Conservation (phyloP, 2,797 vertebrate genomes). For the Hypotaenidia okinawae region DNA sequence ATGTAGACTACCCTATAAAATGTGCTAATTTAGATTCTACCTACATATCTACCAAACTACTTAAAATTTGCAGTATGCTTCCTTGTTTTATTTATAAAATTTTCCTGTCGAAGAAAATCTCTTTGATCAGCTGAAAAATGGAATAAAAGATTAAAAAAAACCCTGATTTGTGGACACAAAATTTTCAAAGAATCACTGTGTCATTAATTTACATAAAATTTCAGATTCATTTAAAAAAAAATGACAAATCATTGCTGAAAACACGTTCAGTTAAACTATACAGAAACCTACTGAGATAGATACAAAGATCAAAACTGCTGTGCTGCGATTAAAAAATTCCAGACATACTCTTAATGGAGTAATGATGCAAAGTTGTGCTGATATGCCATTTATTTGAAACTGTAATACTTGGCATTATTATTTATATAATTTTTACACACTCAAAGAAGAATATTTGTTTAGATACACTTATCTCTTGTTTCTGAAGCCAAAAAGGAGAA, state of each 20-base stretch:
- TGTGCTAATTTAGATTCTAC: conserved; percentile 59
- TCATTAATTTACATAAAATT: conserved; percentile 74
- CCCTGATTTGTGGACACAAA: conserved; percentile 49
- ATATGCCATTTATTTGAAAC: conserved; percentile 43
- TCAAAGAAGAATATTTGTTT: conserved; percentile 21
- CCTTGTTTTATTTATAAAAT: conserved; percentile 68
- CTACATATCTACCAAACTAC: conserved; percentile 50
- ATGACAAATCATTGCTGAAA: conserved; percentile 73
- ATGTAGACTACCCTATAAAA: conserved; percentile 47
- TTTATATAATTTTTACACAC: neutral
- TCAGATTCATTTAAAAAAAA: conserved; percentile 73
- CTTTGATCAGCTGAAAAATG: conserved; percentile 73
- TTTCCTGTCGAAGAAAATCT: conserved; percentile 57
- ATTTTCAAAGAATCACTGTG: conserved; percentile 73
- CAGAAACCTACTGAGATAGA: conserved; percentile 37
- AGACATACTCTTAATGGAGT: conserved; percentile 59
- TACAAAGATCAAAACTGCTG: conserved; percentile 61
- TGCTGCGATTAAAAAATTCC: conserved; percentile 44
- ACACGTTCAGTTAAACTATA: conserved; percentile 43
- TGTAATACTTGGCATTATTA: conserved; percentile 36
- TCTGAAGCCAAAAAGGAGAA: neutral
- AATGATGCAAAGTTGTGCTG: conserved; percentile 65
- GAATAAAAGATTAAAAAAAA: conserved; percentile 62
- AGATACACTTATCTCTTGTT: neutral
- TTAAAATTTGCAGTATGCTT: conserved; percentile 48